Evolutionary conservation across 2,113 vertebrate species (phyloP).

Genomic region (Anguilla rostrata): DNA sequence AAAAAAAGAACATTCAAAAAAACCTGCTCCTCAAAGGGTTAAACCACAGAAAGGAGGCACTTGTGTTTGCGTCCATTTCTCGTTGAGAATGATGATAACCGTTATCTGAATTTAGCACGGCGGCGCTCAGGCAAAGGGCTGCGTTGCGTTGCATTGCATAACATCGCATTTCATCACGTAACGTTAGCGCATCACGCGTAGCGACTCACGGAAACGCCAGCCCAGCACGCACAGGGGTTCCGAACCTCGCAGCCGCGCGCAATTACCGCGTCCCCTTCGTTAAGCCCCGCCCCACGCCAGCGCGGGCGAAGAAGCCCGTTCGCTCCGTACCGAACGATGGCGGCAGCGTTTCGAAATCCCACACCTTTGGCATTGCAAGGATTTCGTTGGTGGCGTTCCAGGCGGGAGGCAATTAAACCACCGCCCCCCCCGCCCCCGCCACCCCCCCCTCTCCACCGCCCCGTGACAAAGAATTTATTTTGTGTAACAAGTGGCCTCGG

Average conservation of each 20-base stretch:
- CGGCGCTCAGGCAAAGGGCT: not conserved
- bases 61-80: not conserved
- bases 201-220: too few species aligned
- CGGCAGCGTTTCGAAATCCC: not conserved
- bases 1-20: too few species aligned
- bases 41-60: not conserved
- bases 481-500: conserved; percentile 51
- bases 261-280: too few species aligned
- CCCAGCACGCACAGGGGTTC: not conserved
- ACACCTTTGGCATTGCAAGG: conserved; percentile 42
- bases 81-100: not conserved
- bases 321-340: too few species aligned
- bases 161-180: not conserved
- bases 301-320: too few species aligned
- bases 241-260: not conserved
- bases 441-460: conserved; percentile 37
- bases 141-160: not conserved
- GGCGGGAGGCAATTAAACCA: conserved; percentile 3
- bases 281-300: too few species aligned
- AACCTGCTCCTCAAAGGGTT: too few species aligned
- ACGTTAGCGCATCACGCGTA: not conserved
- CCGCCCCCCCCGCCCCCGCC: too few species aligned
- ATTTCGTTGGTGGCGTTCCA: conserved; percentile 45
- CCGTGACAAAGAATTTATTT: conserved; percentile 53
- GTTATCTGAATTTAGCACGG: not conserved